Conservation (phyloP, 1,140 invertebrate species). For the Parapsyche elsis region DNA sequence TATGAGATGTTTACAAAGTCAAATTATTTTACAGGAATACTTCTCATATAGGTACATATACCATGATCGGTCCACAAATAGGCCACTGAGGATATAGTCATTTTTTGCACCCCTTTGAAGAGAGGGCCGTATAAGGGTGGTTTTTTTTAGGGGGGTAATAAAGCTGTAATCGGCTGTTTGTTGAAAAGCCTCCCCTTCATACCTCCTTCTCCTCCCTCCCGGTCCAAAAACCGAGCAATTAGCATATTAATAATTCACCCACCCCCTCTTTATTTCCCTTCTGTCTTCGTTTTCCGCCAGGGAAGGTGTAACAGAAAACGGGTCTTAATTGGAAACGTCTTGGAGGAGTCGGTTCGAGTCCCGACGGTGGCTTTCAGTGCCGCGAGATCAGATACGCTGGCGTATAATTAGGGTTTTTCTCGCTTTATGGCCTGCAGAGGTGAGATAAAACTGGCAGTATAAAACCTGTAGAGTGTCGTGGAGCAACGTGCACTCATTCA, state of each 20-base stretch:
- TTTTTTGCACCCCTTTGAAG: conserved; percentile 38
- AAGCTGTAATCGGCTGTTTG: conserved; percentile 56
- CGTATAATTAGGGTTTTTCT: conserved; percentile 50
- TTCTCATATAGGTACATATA: background rate
- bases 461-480: conserved; percentile 10
- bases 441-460: conserved; percentile 48
- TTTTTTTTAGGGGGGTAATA: conserved; percentile 46
- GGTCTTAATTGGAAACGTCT: conserved; percentile 53
- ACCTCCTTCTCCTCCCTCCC: background rate
- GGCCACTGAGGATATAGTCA: conserved; percentile 20
- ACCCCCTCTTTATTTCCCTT: conserved; percentile 12
- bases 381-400: conserved; percentile 27
- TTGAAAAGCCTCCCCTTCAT: conserved; percentile 29
- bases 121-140: conserved; percentile 12
- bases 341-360: background rate
- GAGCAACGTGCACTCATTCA: conserved; percentile 41
- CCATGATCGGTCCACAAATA: conserved; percentile 11
- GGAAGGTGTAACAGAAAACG: conserved; percentile 50
- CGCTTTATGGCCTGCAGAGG: conserved; percentile 44
- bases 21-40: background rate
- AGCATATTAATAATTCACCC: conserved; percentile 57
- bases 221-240: conserved; percentile 50
- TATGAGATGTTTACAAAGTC: background rate
- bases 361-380: conserved; percentile 10
- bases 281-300: background rate